phyloP scores from a whole-genome alignment of 2,797 vertebrate genomes.

The Parauchenoglanis ngamensis region DNA sequence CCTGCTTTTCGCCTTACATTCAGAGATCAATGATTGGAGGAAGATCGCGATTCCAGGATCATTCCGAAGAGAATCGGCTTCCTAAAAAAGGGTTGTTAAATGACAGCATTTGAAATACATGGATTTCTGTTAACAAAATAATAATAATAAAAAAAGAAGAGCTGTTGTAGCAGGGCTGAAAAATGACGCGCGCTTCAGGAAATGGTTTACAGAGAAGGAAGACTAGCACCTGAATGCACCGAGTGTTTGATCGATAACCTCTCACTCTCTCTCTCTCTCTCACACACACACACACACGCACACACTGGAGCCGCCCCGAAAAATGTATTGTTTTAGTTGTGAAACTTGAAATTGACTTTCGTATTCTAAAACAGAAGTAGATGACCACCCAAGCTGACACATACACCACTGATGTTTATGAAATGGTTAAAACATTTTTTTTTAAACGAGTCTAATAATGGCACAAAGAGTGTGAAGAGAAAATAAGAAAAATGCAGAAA shows the following conservation, averaged over 20 bases:
- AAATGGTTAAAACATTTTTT: slow-evolving; percentile 7
- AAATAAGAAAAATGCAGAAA: neutral
- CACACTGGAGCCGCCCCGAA: neutral
- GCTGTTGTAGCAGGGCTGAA: slow-evolving; percentile 1
- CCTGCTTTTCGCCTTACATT: slow-evolving; percentile 50
- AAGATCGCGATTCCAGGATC: slow-evolving; percentile 50
- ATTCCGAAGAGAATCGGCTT: slow-evolving; percentile 30
- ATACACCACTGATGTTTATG: slow-evolving; percentile 11
- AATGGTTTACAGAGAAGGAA: slow-evolving; percentile 25
- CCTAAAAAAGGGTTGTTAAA: neutral
- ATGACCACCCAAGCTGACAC: neutral
- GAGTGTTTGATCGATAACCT: neutral
- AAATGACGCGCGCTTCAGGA: slow-evolving; percentile 50
- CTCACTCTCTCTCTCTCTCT: accelerated
- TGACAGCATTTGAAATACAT: slow-evolving; percentile 29
- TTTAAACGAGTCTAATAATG: slow-evolving; percentile 12
- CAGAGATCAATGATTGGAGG: slow-evolving; percentile 53
- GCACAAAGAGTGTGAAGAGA: slow-evolving; percentile 15
- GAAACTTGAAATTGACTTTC: neutral
- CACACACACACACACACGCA: neutral
- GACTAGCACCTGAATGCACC: slow-evolving; percentile 12
- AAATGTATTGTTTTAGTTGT: neutral
- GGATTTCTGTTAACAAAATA: neutral
- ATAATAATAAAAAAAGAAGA: neutral
- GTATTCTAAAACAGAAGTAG: slow-evolving; percentile 6